A percentile compares a stretch with the other conserved stretches of the same genome.
Evolutionary conservation across 1,140 invertebrate genomes (phyloP).

Genomic region (Pachypeltis micranthus): DNA sequence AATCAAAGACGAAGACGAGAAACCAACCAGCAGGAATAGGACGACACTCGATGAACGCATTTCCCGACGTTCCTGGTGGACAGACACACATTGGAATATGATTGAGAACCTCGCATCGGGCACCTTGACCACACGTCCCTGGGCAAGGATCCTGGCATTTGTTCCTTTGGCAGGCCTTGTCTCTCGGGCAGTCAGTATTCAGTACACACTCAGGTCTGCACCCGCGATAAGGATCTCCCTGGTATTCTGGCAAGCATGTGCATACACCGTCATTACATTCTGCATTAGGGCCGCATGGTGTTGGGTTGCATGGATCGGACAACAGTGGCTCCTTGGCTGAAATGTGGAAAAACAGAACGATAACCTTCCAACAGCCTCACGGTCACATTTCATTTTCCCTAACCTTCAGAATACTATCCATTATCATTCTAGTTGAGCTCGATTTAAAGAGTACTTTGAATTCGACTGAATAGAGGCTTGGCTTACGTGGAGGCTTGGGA

Average conservation of each 20-base stretch:
- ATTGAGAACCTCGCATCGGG: constrained; percentile 51
- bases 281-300: constrained; percentile 59
- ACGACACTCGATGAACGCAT: constrained; percentile 57
- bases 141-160: constrained; percentile 65
- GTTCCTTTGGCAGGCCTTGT: constrained; percentile 54
- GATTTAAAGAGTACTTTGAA: no score
- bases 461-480: no score
- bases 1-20: no score
- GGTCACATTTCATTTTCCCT: no score
- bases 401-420: no score
- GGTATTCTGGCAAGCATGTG: constrained; percentile 45
- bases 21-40: constrained; percentile 43
- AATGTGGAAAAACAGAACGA: constrained; percentile 23
- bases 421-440: no score
- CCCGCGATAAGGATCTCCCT: constrained; percentile 47
- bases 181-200: constrained; percentile 49
- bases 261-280: constrained; percentile 49
- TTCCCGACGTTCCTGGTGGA: constrained; percentile 50
- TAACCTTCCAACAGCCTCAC: constrained; percentile 33
- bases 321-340: constrained; percentile 35
- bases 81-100: constrained; percentile 55
- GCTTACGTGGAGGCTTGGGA: constrained; percentile 33
- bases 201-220: constrained; percentile 52
- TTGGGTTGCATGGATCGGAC: constrained; percentile 55
- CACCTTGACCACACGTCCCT: constrained; percentile 57